Base-by-base conservation (phyloP, 2,888 invertebrate genomes). In the Tethea ocularis region DNA sequence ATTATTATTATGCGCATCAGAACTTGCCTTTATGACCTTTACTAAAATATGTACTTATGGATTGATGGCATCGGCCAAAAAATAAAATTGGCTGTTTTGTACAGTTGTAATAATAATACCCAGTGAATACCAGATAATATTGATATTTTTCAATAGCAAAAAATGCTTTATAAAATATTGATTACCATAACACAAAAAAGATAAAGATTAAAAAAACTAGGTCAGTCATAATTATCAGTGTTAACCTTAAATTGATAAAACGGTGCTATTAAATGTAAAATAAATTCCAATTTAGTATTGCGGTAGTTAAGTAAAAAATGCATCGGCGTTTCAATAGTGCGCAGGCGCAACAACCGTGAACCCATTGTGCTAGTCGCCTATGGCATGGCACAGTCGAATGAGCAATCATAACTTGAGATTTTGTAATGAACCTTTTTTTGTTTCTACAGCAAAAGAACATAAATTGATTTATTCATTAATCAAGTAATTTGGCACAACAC, bases 201-300 rank as follows among this genome's bases (percentile, higher is more conserved):
- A 59, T 46, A 52, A 57, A 56, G 61, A 71, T 68, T 71, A 73
- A 84, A 82, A 82, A 78, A 83, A 79, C 78, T 73, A 86, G 82
- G 85, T 74, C 83, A 76, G 63, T 71, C 72, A 75, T 68, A 75
- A 77, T 77, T 70, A 73, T 69, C 66, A 60, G 62, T 33, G 7
- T 63, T 71, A 79, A 79, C 78, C 74, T 77, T 78, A 74, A 63
- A 76, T 59, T 67, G 71, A 77, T 79, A 79, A 80, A 76, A 77
- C 75, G 72, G 77, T 79, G 74, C 73, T 73, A 72, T 80, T 81
- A 73, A 78, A 77, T 77, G 78, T 76, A 76, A 78, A 77, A 81
- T 77, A 76, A 78, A 76, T 71, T 73, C 69, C 75, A 75, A 80
- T 78, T 84, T 59, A 65, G 65, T 63, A 62, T 80, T 80, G 71